A percentile compares a stretch with the other conserved stretches of the same genome.
phyloP scores from a whole-genome alignment of 1,140 invertebrate species.

The Trachelipus rathkii region DNA sequence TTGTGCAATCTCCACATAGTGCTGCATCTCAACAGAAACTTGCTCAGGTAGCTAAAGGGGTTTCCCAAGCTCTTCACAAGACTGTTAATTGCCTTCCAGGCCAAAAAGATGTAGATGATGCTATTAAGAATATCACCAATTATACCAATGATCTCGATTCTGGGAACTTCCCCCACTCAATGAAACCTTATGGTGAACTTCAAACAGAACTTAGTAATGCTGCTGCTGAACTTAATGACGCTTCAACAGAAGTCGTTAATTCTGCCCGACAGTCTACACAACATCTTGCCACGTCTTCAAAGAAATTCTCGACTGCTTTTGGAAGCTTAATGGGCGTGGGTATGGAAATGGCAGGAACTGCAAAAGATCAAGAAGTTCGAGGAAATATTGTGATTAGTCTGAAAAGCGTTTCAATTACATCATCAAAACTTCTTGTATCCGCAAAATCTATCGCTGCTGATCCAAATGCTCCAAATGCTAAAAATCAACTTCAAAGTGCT shows the following conservation, averaged over 20 bases:
- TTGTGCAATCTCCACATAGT: constrained; percentile 34
- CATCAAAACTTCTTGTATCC: constrained; percentile 77
- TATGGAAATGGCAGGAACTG: constrained; percentile 70
- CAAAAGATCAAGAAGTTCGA: constrained; percentile 63
- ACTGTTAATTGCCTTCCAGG: constrained; percentile 77
- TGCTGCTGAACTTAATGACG: constrained; percentile 74
- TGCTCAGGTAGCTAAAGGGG: constrained; percentile 55
- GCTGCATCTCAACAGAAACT: constrained; percentile 37
- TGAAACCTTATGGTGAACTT: constrained; percentile 73
- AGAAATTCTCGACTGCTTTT: constrained; percentile 71
- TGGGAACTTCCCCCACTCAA: constrained; percentile 64
- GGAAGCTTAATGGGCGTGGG: constrained; percentile 68
- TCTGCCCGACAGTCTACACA: constrained; percentile 62
- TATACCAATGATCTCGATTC: constrained; percentile 67
- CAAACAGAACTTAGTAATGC: constrained; percentile 78
- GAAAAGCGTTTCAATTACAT: constrained; percentile 80
- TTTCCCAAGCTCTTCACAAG: constrained; percentile 56
- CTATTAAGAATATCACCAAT: constrained; percentile 73
- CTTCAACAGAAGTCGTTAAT: constrained; percentile 72
- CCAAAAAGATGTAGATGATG: constrained; percentile 81
- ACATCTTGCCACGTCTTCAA: constrained; percentile 67
- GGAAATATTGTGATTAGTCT: constrained; percentile 77
- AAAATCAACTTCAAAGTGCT: constrained; percentile 79
- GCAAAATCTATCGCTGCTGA: constrained; percentile 85
- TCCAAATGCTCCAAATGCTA: constrained; percentile 80